phyloP scores from a whole-genome alignment of 2,797 vertebrate species.

The Sebastes flavidus region DNA sequence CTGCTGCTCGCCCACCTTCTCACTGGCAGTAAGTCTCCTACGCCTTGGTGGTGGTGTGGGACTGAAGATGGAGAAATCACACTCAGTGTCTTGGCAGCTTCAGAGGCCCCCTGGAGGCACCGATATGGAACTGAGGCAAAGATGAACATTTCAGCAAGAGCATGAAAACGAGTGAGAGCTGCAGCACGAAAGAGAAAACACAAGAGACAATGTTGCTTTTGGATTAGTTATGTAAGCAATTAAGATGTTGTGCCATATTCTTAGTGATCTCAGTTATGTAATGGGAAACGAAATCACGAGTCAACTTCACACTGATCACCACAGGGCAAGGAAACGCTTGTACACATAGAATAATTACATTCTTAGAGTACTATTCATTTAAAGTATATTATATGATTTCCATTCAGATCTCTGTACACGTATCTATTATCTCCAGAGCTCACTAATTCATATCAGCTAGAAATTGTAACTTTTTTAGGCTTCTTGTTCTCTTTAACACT shows the following conservation, averaged over 20 bases:
- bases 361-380: not conserved
- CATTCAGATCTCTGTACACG: not conserved
- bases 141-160: constrained; percentile 49
- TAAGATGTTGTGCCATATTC: constrained; percentile 43
- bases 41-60: constrained; percentile 60
- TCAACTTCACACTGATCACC: constrained; percentile 24
- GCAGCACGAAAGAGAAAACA: constrained; percentile 31
- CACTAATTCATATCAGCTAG: not conserved
- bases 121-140: constrained; percentile 51
- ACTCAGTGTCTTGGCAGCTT: constrained; percentile 70
- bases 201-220: constrained; percentile 56
- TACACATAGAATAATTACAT: not conserved
- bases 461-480: not conserved
- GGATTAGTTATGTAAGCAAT: constrained; percentile 71
- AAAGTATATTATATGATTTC: not conserved
- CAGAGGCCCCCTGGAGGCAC: constrained; percentile 50
- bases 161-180: constrained; percentile 37
- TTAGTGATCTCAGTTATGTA: constrained; percentile 44
- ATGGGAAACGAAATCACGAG: constrained; percentile 22
- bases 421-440: not conserved
- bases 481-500: not conserved
- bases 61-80: constrained; percentile 70
- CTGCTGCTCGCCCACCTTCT: constrained; percentile 74
- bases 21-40: constrained; percentile 71
- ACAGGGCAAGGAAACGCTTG: not conserved